Evolutionary conservation across 53 echinoderm and acorn worm species (phyloP), one percentile per base, ranked within the genome.

Genomic region (Apostichopus leukothele): DNA sequence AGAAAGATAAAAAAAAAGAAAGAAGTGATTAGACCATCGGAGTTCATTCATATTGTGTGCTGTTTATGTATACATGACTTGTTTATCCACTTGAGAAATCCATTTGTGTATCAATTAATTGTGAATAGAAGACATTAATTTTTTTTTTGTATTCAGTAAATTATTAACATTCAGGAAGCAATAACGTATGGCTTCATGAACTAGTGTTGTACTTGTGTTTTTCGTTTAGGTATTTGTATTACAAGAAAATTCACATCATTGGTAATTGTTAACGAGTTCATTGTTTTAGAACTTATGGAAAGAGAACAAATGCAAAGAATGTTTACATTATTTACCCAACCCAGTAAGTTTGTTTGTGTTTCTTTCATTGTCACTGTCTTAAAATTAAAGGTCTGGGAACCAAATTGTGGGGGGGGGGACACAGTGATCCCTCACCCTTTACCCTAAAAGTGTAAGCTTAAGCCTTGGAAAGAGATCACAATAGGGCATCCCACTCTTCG

Each of bases 131-230:
- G 3, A 18, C 79, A 79, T 79, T 18, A 50, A 53, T 8, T 78
- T 50, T 50, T 51, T 52, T 79, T 78, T 79, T 79, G 79, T 79
- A 79, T 79, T 79, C 79, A 79, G 63, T 63, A 63, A 50, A 79
- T 79, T 79, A 79, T 79, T 79, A 51, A 79, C 19, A 79, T 51
- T 51, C 79, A 79, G 79, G 79, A 52, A 79, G 79, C 79, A 79
- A 79, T 54, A 79, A 79, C 63, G 3, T 63, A 63, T 63, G 63
- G 63, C 63, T 63, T 63, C 16, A 16, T 63, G 8, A 63, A 63
- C 12, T 63, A 63, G 63, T 63, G 63, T 63, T 16, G 16, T 63
- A 11, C 16, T 63, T 63, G 63, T 63, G 11, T 63, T 39, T 39
- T 39, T 3, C 39, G 39, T 39, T 39, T 39, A 39, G 39, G 39